Evolutionary conservation across 2,888 invertebrate species (phyloP).

Genomic region (Thalpophila matura): DNA sequence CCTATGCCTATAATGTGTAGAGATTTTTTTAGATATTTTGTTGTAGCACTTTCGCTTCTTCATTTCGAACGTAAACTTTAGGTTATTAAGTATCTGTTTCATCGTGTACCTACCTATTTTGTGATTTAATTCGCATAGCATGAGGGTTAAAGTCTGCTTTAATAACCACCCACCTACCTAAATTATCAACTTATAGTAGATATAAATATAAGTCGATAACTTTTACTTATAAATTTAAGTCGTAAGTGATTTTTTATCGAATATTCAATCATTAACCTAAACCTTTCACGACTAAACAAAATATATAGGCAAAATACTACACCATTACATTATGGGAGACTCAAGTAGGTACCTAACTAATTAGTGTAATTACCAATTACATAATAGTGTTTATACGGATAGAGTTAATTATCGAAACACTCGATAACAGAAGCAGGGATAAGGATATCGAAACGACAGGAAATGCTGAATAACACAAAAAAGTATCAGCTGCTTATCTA

Average conservation of each 20-base stretch:
- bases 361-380: constrained; percentile 33
- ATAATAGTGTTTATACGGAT: constrained; percentile 13
- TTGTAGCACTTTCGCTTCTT: constrained; percentile 37
- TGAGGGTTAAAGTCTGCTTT: too few species aligned
- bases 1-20: neutral
- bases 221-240: too few species aligned
- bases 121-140: too few species aligned
- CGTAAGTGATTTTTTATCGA: too few species aligned
- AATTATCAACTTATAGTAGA: too few species aligned
- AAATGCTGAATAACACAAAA: neutral
- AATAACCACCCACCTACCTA: too few species aligned
- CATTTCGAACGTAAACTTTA: constrained; percentile 19
- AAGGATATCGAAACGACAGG: neutral
- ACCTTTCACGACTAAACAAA: neutral
- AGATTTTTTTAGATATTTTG: constrained; percentile 10
- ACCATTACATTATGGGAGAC: constrained; percentile 1
- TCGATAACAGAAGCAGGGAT: neutral
- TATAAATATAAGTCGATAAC: too few species aligned
- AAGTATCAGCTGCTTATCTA: too few species aligned
- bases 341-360: constrained; percentile 25
- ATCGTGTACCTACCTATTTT: neutral
- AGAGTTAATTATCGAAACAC: constrained; percentile 7
- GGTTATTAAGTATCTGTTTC: constrained; percentile 21
- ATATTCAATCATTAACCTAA: too few species aligned
- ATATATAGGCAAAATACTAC: neutral